phyloP scores from a whole-genome alignment of 2,888 invertebrate genomes.

The Xanthia togata region DNA sequence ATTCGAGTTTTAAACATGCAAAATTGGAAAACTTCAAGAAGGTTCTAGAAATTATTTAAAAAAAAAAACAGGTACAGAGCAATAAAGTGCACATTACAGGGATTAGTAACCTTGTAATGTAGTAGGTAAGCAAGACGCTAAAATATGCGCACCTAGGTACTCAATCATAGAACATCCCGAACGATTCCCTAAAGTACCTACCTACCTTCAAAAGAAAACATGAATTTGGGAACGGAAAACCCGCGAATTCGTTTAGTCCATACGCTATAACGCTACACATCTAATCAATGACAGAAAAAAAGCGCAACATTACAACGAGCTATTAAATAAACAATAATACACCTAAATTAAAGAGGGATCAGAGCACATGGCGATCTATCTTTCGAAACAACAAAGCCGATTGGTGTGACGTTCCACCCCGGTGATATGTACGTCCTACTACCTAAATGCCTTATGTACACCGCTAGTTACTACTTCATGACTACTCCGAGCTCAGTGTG shows the following conservation, averaged over 20 bases:
- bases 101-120: not conserved
- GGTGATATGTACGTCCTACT: constrained; percentile 90
- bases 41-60: not conserved
- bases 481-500: constrained; percentile 91
- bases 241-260: constrained; percentile 37
- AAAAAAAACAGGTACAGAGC: not conserved
- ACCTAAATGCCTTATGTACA: constrained; percentile 91
- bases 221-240: constrained; percentile 28
- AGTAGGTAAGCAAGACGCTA: not conserved
- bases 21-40: constrained; percentile 23
- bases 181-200: constrained; percentile 8
- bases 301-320: constrained; percentile 60
- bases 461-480: constrained; percentile 90
- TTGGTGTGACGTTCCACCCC: constrained; percentile 91
- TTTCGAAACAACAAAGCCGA: constrained; percentile 90
- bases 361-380: constrained; percentile 89
- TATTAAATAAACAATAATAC: constrained; percentile 73
- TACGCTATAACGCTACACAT: constrained; percentile 32
- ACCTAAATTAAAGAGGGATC: constrained; percentile 84
- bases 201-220: constrained; percentile 23
- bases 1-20: not conserved
- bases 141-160: not conserved
- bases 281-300: constrained; percentile 65
- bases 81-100: not conserved
- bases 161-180: constrained; percentile 8